A percentile compares a stretch with the other conserved stretches of the same genome.
Evolutionary conservation across 2,797 vertebrate species (phyloP).

Genomic region (Ibycter americanus): DNA sequence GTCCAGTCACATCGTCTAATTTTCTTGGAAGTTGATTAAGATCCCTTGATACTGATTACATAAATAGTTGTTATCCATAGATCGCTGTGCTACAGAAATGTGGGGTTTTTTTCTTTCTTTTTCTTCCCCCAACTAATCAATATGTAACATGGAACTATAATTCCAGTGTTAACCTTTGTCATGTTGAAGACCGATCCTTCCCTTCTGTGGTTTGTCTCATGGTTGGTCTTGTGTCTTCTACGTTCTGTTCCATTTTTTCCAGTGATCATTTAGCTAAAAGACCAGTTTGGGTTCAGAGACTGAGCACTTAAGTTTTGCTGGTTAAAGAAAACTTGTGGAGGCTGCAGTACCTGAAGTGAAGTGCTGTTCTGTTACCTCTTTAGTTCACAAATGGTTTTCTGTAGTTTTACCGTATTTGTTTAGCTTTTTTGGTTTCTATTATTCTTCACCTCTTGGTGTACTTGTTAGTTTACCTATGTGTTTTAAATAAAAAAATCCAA

Average conservation of each 20-base stretch:
- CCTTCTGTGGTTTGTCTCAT: background rate
- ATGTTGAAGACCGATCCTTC: background rate
- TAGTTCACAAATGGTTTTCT: background rate
- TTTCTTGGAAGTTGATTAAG: background rate
- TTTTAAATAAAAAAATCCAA: background rate
- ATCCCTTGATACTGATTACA: background rate
- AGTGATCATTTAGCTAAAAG: background rate
- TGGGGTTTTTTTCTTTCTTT: background rate
- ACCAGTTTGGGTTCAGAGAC: background rate
- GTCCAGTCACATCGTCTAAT: background rate
- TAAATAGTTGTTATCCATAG: background rate
- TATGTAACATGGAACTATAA: background rate
- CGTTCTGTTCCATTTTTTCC: background rate
- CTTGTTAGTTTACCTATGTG: background rate
- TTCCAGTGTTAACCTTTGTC: background rate
- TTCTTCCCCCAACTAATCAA: background rate
- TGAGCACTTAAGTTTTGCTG: background rate
- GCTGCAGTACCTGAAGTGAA: background rate
- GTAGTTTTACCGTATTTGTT: background rate
- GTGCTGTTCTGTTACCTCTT: background rate
- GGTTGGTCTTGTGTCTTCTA: background rate
- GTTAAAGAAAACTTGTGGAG: background rate
- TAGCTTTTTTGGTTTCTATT: background rate
- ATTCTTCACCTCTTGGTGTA: background rate
- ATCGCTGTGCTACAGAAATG: background rate